Percentiles rank a stretch among this genome's conserved stretches.
These are phyloP conservation scores for Pyrrhia umbra DNA, from an alignment of 2,888 invertebrate species.

Conservation along the genomic window DNA sequence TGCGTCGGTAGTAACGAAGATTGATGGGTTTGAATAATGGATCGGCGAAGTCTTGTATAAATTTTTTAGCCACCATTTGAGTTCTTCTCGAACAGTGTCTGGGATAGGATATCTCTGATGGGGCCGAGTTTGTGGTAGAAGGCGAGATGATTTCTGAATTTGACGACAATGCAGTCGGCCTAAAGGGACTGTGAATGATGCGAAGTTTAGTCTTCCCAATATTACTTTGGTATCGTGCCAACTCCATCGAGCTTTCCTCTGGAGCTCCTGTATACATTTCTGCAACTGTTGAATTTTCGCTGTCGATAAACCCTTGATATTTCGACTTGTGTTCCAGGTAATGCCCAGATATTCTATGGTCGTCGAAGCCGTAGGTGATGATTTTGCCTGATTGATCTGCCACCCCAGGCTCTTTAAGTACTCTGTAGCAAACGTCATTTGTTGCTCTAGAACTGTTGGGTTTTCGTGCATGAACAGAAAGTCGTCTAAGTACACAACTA, in stretches of 20 bases:
- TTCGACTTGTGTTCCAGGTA: constrained; percentile 38
- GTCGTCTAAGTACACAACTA: constrained; percentile 26
- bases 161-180: constrained; percentile 30
- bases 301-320: constrained; percentile 31
- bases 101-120: constrained; percentile 5
- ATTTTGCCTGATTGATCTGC: constrained; percentile 46
- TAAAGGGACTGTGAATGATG: constrained; percentile 29
- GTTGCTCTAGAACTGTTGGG: neutral
- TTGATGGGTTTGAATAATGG: neutral
- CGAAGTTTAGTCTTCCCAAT: constrained; percentile 37
- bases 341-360: constrained; percentile 41
- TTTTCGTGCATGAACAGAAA: constrained; percentile 25
- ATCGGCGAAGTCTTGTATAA: constrained; percentile 1
- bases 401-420: constrained; percentile 41
- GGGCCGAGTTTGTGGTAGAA: constrained; percentile 3
- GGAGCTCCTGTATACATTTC: neutral
- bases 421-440: neutral
- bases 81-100: neutral
- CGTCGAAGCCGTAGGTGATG: constrained; percentile 19
- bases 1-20: constrained; percentile 1
- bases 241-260: constrained; percentile 14
- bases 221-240: constrained; percentile 35
- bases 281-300: constrained; percentile 15
- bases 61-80: constrained; percentile 7
- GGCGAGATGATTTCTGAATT: constrained; percentile 24